Conservation (phyloP, 2,113 vertebrate genomes). For the Podarcis raffonei region DNA sequence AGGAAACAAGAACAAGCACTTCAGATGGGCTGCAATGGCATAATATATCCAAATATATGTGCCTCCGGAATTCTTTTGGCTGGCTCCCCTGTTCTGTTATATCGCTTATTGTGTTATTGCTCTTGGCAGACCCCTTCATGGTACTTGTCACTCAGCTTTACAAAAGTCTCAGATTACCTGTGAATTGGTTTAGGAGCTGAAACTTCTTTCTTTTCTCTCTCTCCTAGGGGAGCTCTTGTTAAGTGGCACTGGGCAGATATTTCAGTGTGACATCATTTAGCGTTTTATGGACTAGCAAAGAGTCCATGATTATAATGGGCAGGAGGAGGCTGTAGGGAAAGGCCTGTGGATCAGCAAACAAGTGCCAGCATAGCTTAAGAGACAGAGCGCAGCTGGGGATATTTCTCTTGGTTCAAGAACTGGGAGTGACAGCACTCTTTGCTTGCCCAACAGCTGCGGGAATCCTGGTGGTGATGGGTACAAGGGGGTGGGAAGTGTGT, state of each 20-base stretch:
- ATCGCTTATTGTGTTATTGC: constrained; percentile 54
- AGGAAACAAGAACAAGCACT: constrained; percentile 34
- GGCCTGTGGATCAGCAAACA: background rate
- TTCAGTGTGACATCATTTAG: background rate
- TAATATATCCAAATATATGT: constrained; percentile 45
- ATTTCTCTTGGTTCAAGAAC: background rate
- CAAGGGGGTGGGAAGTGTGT: background rate
- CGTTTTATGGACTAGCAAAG: background rate
- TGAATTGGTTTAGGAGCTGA: constrained; percentile 20
- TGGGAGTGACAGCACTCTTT: background rate
- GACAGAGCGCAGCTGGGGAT: background rate
- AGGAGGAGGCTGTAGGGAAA: background rate
- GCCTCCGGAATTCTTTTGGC: constrained; percentile 45
- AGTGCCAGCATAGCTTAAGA: background rate
- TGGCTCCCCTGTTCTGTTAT: constrained; percentile 55
- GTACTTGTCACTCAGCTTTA: constrained; percentile 45
- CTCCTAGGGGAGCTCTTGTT: constrained; percentile 2
- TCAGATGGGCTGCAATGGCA: constrained; percentile 47
- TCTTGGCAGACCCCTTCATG: constrained; percentile 65
- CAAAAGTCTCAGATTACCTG: constrained; percentile 56
- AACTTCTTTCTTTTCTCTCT: background rate
- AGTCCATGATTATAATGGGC: background rate
- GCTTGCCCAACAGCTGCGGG: background rate
- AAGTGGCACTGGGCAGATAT: constrained; percentile 9
- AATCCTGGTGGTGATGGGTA: background rate